Evolutionary conservation across 2,888 invertebrate genomes (phyloP).

Genomic region (Lathronympha strigana): DNA sequence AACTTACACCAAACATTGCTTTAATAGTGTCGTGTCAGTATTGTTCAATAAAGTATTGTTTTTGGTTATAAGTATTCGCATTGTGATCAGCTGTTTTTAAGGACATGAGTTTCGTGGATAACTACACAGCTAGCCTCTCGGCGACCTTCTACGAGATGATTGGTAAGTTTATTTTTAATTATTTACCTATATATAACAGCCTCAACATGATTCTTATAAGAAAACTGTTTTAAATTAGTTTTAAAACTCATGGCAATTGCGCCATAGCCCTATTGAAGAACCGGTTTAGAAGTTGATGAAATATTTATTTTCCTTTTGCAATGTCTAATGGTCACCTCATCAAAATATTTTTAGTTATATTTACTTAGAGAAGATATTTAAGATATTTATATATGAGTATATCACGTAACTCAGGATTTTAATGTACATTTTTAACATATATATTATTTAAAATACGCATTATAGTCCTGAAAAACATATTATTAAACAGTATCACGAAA

Average conservation of each 20-base stretch:
- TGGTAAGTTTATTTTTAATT: conserved; percentile 61
- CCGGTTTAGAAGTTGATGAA: conserved; percentile 22
- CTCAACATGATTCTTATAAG: not conserved
- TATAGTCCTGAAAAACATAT: not conserved
- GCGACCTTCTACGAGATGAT: conserved; percentile 74
- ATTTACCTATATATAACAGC: not conserved
- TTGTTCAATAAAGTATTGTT: conserved; percentile 36
- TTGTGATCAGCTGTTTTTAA: conserved; percentile 50
- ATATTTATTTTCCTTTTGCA: conserved; percentile 1
- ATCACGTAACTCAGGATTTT: not conserved
- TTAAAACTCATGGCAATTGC: conserved; percentile 12
- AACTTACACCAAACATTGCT: conserved; percentile 47
- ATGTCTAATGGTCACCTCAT: conserved; percentile 5
- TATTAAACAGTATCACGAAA: too few relatives aligned
- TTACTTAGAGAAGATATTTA: conserved; percentile 8
- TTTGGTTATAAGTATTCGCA: conserved; percentile 29
- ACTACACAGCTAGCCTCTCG: conserved; percentile 71
- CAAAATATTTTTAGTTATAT: not conserved
- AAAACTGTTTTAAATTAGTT: not conserved
- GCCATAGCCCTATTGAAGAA: conserved; percentile 13
- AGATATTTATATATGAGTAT: too few relatives aligned
- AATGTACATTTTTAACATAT: not conserved
- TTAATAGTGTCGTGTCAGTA: conserved; percentile 41
- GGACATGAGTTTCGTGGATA: conserved; percentile 72
- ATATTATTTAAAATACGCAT: not conserved